A percentile compares a stretch with the other conserved stretches of the same genome.
phyloP scores from a whole-genome alignment of 2,113 vertebrate species.

The Emydura subglobosa region DNA sequence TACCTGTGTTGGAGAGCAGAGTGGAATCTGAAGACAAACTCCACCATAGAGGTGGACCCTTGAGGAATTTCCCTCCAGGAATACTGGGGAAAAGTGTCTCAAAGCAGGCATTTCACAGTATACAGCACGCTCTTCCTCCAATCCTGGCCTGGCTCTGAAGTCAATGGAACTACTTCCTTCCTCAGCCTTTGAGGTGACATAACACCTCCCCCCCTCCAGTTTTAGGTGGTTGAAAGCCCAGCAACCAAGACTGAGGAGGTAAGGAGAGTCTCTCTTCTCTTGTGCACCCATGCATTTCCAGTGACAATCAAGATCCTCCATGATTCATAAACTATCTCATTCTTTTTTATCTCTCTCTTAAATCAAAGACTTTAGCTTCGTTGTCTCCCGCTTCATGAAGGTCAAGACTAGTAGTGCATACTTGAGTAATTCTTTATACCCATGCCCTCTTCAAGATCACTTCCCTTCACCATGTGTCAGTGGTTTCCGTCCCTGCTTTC shows the following conservation, averaged over 20 bases:
- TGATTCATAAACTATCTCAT: slow-evolving; percentile 51
- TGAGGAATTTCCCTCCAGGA: neutral
- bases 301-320: neutral
- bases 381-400: slow-evolving; percentile 64
- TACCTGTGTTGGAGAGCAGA: neutral
- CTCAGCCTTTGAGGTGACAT: neutral
- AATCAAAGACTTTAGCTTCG: slow-evolving; percentile 64
- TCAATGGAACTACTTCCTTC: neutral
- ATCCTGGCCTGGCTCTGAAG: neutral
- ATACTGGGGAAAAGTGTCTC: neutral
- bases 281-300: neutral
- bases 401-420: slow-evolving; percentile 63
- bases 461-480: slow-evolving; percentile 56
- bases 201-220: neutral
- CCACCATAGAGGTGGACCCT: neutral
- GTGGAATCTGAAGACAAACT: neutral
- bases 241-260: neutral
- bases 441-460: neutral
- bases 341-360: slow-evolving; percentile 14
- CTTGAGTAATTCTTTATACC: slow-evolving; percentile 63
- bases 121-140: neutral
- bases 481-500: slow-evolving; percentile 51
- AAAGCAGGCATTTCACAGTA: neutral
- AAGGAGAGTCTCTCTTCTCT: neutral
- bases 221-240: neutral